phyloP scores from a whole-genome alignment of 2,113 vertebrate genomes.

The Eolophus roseicapilla region DNA sequence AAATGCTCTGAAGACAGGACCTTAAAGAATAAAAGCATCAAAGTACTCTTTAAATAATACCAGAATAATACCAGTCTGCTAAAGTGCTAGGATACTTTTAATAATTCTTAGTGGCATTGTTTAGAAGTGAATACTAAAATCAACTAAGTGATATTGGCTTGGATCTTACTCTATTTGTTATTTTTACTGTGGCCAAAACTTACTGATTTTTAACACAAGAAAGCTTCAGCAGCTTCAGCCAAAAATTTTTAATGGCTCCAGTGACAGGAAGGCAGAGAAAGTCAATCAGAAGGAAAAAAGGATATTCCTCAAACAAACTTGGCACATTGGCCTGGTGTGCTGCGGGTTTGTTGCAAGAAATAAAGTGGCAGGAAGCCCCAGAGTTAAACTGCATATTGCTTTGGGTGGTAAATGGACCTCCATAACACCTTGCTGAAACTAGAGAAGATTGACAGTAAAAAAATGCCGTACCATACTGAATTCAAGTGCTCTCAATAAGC shows the following conservation, averaged over 20 bases:
- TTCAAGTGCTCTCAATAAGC: neutral
- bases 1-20: neutral
- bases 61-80: slow-evolving; percentile 32
- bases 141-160: neutral
- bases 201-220: neutral
- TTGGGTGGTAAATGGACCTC: neutral
- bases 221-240: neutral
- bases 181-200: neutral
- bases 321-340: neutral
- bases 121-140: slow-evolving; percentile 12
- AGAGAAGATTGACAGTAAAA: neutral
- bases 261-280: neutral
- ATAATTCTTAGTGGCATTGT: neutral
- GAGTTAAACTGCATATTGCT: neutral
- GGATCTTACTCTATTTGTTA: neutral
- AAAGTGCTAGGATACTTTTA: neutral
- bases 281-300: neutral
- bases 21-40: slow-evolving; percentile 16
- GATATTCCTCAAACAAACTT: neutral
- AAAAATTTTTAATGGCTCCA: neutral
- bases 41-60: slow-evolving; percentile 25
- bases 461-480: neutral
- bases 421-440: neutral
- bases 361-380: neutral
- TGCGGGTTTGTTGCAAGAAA: neutral